Percentiles rank a stretch among this genome's conserved stretches.
Conservation (phyloP, 35 echinoderm and acorn worm species). For the Chiridota heheva region DNA sequence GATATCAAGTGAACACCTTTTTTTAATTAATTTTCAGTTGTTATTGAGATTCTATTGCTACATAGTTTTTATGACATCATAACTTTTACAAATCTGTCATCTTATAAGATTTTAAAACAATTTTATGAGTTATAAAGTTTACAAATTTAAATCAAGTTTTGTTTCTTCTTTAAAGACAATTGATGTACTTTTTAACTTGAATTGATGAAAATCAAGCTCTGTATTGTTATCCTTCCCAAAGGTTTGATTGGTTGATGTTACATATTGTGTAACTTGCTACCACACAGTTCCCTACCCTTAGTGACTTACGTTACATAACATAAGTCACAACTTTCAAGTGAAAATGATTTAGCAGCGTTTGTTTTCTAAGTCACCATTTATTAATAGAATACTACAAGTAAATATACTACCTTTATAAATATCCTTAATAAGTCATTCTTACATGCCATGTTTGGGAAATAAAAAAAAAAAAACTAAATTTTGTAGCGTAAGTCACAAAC, state of each 20-base stretch:
- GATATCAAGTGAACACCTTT: neutral
- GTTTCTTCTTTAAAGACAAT: too few species aligned
- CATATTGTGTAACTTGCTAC: too few species aligned
- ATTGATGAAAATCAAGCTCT: too few species aligned
- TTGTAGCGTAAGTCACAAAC: slow-evolving; percentile 16
- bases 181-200: too few species aligned
- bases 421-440: neutral
- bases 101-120: neutral
- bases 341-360: neutral
- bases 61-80: neutral
- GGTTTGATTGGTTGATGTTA: too few species aligned
- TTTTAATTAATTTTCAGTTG: neutral
- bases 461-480: slow-evolving; percentile 10
- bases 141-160: too few species aligned
- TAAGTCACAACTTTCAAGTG: slow-evolving; percentile 4
- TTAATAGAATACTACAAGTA: neutral
- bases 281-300: too few species aligned
- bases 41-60: neutral
- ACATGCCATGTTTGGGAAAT: neutral
- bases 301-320: slow-evolving; percentile 7
- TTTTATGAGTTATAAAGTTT: neutral
- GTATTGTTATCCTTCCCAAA: too few species aligned
- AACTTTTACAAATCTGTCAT: neutral
- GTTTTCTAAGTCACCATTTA: neutral
- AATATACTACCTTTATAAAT: slow-evolving; percentile 6